Percentiles rank a stretch among this genome's conserved stretches.
phyloP scores from a whole-genome alignment of 2,888 invertebrate genomes.

The Tipula helvola region DNA sequence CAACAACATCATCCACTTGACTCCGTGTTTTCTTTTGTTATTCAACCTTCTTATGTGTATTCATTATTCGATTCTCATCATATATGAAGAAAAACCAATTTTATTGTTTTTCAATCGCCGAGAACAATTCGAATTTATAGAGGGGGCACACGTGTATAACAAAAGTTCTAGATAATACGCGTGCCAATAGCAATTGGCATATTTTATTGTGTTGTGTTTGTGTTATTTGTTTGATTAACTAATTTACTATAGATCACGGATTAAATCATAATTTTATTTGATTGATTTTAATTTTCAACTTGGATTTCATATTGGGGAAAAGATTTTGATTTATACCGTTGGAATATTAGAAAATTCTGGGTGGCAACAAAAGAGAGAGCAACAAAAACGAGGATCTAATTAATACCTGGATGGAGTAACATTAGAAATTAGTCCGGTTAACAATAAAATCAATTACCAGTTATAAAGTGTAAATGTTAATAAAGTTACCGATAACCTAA shows the following conservation, averaged over 20 bases:
- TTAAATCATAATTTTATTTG: neutral
- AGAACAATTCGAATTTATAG: neutral
- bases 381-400: no score
- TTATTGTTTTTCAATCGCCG: neutral
- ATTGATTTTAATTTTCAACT: neutral
- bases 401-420: no score
- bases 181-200: neutral
- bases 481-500: no score
- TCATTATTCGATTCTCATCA: neutral
- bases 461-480: no score
- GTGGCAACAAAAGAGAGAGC: no score
- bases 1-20: neutral
- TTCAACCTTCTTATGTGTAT: neutral
- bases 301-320: neutral
- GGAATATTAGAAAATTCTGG: no score
- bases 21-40: neutral
- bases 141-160: neutral
- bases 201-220: neutral
- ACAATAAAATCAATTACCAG: no score
- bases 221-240: neutral
- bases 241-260: neutral
- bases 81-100: neutral
- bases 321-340: no score
- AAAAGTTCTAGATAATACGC: neutral
- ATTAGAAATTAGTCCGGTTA: no score